These are phyloP conservation scores for Hypotaenidia okinawae DNA, from an alignment of 2,797 vertebrate species.

Conservation along the genomic window DNA sequence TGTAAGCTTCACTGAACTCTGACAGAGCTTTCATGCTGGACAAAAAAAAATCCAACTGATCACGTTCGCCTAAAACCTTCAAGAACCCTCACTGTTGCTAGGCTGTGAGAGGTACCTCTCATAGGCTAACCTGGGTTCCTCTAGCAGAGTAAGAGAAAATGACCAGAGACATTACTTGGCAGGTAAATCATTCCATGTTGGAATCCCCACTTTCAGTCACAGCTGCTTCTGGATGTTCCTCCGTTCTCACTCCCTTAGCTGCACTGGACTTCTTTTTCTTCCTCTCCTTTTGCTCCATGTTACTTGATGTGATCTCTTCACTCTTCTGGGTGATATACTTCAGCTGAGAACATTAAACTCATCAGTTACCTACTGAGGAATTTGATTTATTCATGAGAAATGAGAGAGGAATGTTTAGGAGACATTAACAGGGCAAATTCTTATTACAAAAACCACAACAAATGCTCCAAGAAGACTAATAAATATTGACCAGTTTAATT, in stretches of 20 bases:
- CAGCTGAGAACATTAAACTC: constrained; percentile 64
- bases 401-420: neutral
- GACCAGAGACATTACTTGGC: neutral
- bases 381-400: neutral
- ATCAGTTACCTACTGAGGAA: neutral
- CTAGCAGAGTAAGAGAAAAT: neutral
- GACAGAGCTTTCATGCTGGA: neutral
- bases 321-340: constrained; percentile 77
- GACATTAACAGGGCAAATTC: neutral
- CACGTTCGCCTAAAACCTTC: neutral
- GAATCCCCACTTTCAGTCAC: constrained; percentile 47
- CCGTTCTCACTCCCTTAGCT: constrained; percentile 29
- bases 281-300: constrained; percentile 75
- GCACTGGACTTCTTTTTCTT: constrained; percentile 72
- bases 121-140: neutral
- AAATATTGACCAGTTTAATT: neutral
- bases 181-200: constrained; percentile 24
- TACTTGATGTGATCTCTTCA: constrained; percentile 71
- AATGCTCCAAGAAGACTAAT: neutral
- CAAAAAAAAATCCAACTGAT: neutral
- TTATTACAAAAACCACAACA: neutral
- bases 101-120: neutral
- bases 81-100: neutral
- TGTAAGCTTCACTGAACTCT: neutral
- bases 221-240: constrained; percentile 1